Evolutionary conservation across 2,113 vertebrate genomes (phyloP).

Genomic region (Tricholaema leucomelas): DNA sequence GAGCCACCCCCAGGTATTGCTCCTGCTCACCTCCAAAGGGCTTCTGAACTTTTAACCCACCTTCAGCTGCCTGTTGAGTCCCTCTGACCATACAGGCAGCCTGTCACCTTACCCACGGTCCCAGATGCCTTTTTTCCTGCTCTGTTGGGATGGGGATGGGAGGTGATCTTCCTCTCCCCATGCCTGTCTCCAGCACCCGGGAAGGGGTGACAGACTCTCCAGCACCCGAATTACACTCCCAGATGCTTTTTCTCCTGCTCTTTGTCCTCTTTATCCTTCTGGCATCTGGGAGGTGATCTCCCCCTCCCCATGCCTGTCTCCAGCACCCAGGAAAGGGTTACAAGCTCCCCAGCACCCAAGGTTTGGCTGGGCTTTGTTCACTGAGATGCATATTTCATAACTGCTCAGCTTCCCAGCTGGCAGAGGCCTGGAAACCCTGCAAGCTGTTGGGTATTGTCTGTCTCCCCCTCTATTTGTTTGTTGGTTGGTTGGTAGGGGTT

Average conservation of each 20-base stretch:
- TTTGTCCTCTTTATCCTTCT: neutral
- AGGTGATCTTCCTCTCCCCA: neutral
- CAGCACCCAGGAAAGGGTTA: conserved; percentile 7
- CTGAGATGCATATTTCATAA: conserved; percentile 58
- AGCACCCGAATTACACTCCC: neutral
- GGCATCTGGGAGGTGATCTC: neutral
- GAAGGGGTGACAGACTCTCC: conserved; percentile 49
- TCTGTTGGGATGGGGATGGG: neutral
- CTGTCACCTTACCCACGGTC: neutral
- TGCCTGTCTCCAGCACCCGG: neutral
- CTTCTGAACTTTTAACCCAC: neutral
- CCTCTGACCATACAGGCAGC: rapidly evolving
- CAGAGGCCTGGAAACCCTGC: conserved; percentile 54
- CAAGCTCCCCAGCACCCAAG: neutral
- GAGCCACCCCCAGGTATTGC: neutral
- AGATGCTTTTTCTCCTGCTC: neutral
- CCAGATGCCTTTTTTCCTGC: rapidly evolving
- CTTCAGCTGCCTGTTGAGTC: neutral
- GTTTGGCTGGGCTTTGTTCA: conserved; percentile 50
- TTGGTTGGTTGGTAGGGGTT: conserved; percentile 23
- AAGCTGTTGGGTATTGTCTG: conserved; percentile 55
- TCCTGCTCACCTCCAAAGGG: rapidly evolving
- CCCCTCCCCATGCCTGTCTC: neutral
- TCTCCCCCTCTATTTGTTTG: conserved; percentile 57
- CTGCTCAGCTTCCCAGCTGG: conserved; percentile 65